These are phyloP conservation scores for Drosophila sulfurigaster DNA, from an alignment of 1,140 invertebrate genomes.

Conservation along the genomic window DNA sequence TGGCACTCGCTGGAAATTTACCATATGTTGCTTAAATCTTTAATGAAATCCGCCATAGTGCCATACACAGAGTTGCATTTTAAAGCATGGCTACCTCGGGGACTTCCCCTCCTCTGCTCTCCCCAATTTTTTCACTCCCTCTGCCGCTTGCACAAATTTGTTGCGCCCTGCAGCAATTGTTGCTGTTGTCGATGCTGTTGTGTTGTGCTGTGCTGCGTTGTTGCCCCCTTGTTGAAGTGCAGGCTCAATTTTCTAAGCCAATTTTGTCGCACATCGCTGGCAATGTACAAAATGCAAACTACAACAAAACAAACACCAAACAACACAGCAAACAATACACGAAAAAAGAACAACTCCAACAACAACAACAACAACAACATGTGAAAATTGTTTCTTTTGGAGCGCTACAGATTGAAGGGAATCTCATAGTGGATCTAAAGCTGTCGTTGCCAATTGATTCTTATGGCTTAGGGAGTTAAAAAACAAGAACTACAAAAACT, in stretches of 20 bases:
- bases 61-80: constrained; percentile 79
- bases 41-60: constrained; percentile 78
- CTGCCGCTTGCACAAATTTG: background rate
- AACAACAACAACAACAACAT: constrained; percentile 4
- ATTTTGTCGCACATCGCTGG: constrained; percentile 67
- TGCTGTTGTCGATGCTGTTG: constrained; percentile 21
- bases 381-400: constrained; percentile 16
- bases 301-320: constrained; percentile 55
- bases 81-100: constrained; percentile 52
- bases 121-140: background rate
- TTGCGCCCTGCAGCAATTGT: constrained; percentile 11
- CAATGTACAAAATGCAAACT: constrained; percentile 54
- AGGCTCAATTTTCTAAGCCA: constrained; percentile 81
- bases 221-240: constrained; percentile 43
- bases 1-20: constrained; percentile 64
- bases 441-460: constrained; percentile 65
- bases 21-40: constrained; percentile 81
- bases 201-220: background rate
- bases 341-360: constrained; percentile 1
- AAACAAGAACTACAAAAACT: background rate
- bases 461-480: constrained; percentile 38
- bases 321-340: constrained; percentile 32
- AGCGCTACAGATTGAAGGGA: constrained; percentile 29
- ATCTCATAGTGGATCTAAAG: constrained; percentile 63
- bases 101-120: background rate